A percentile compares a stretch with the other conserved stretches of the same genome.
These are phyloP conservation scores for Pinna nobilis DNA, from an alignment of 1,140 invertebrate genomes.

Conservation along the genomic window DNA sequence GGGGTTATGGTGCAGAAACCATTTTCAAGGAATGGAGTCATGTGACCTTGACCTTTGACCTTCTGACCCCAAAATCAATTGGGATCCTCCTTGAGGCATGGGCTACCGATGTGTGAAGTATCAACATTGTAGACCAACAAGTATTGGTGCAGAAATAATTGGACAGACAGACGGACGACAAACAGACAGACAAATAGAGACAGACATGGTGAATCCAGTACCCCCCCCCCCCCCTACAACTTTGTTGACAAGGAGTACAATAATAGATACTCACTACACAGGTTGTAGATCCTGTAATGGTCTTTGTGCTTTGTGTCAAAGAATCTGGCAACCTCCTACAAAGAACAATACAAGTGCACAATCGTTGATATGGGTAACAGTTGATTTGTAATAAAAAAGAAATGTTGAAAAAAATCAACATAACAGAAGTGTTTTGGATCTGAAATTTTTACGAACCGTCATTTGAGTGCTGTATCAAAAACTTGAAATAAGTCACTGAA, in stretches of 20 bases:
- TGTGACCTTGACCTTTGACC: too few species aligned
- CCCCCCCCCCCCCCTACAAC: slow-evolving; percentile 11
- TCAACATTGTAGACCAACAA: too few species aligned
- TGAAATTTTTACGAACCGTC: not conserved
- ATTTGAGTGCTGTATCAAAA: not conserved
- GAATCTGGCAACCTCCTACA: slow-evolving; percentile 78
- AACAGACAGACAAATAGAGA: slow-evolving; percentile 1
- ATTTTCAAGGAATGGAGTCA: too few species aligned
- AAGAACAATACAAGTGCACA: slow-evolving; percentile 8
- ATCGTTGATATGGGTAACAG: not conserved
- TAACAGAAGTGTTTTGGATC: not conserved
- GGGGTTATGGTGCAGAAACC: too few species aligned
- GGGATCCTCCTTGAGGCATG: too few species aligned
- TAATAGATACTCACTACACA: slow-evolving; percentile 77
- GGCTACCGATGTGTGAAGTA: too few species aligned
- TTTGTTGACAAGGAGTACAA: not conserved
- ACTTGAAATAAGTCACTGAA: too few species aligned
- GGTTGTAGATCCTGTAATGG: slow-evolving; percentile 80
- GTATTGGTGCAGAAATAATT: too few species aligned
- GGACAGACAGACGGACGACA: too few species aligned
- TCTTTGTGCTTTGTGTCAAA: slow-evolving; percentile 78
- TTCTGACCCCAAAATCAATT: too few species aligned
- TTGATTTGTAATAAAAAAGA: not conserved
- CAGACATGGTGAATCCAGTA: slow-evolving; percentile 4
- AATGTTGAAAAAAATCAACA: not conserved